phyloP scores from a whole-genome alignment of 2,888 invertebrate species.

The Carcina quercana region DNA sequence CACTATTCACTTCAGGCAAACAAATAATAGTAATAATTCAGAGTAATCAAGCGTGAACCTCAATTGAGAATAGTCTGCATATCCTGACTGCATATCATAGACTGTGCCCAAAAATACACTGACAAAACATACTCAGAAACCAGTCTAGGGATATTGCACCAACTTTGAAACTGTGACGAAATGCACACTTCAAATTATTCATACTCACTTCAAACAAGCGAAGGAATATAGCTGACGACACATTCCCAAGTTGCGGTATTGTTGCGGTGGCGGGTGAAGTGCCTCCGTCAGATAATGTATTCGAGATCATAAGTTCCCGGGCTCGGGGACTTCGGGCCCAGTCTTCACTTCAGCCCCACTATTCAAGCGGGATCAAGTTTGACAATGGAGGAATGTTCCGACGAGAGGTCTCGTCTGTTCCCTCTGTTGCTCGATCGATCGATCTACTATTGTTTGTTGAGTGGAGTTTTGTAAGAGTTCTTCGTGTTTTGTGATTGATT shows the following conservation, averaged over 20 bases:
- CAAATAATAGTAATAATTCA: too few species aligned
- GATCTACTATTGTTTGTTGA: slow-evolving; percentile 3
- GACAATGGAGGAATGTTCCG: slow-evolving; percentile 10
- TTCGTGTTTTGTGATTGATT: too few species aligned
- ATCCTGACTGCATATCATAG: too few species aligned
- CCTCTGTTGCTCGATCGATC: slow-evolving; percentile 1
- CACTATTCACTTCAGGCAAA: too few species aligned
- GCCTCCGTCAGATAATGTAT: slow-evolving; percentile 26
- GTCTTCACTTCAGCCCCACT: slow-evolving; percentile 15
- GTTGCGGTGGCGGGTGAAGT: slow-evolving; percentile 7
- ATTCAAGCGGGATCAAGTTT: slow-evolving; percentile 21
- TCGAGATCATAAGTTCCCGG: slow-evolving; percentile 27
- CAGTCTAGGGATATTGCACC: too few species aligned
- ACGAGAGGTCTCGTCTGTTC: not conserved
- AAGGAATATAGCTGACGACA: not conserved
- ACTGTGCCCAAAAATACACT: too few species aligned
- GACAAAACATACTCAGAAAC: too few species aligned
- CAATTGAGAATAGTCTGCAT: too few species aligned
- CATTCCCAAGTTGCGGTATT: not conserved
- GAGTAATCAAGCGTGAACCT: too few species aligned
- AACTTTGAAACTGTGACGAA: too few species aligned
- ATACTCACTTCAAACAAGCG: not conserved
- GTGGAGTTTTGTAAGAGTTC: too few species aligned
- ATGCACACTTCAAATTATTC: too few species aligned
- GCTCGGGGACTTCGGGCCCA: slow-evolving; percentile 14